Conservation (phyloP, 2,113 vertebrate species). For the Periophthalmus modestus region DNA sequence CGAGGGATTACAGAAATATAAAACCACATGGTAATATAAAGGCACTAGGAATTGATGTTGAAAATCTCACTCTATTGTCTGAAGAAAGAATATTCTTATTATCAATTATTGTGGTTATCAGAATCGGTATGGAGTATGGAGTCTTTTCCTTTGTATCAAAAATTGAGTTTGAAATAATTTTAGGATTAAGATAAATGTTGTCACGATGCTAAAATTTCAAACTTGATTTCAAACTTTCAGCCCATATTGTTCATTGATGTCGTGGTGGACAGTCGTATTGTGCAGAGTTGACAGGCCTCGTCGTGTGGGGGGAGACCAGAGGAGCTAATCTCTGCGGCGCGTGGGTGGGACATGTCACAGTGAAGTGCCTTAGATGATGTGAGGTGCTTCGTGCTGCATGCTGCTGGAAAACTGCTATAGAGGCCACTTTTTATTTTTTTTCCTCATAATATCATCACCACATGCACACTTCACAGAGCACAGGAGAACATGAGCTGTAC, state of each 20-base stretch:
- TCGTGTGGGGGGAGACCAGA: slow-evolving; percentile 48
- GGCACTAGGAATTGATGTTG: too few relatives aligned
- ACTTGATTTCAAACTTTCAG: neutral
- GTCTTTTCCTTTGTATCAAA: too few relatives aligned
- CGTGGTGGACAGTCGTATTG: neutral
- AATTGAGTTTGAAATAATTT: too few relatives aligned
- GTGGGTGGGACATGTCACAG: slow-evolving; percentile 61
- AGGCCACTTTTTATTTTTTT: slow-evolving; percentile 3
- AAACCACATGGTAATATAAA: too few relatives aligned
- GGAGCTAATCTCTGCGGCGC: slow-evolving; percentile 63
- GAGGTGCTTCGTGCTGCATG: slow-evolving; percentile 19
- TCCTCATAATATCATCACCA: neutral
- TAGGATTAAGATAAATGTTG: too few relatives aligned
- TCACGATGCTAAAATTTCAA: too few relatives aligned
- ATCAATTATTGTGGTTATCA: too few relatives aligned
- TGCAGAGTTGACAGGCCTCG: slow-evolving; percentile 34
- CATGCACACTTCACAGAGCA: neutral
- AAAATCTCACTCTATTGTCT: too few relatives aligned
- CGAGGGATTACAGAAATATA: too few relatives aligned
- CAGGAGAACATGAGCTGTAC: neutral
- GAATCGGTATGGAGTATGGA: too few relatives aligned
- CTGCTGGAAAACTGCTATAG: slow-evolving; percentile 17
- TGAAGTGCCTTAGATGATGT: slow-evolving; percentile 37
- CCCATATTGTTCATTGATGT: neutral
- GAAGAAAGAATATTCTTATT: too few relatives aligned